Evolutionary conservation across 2,113 vertebrate genomes (phyloP), one percentile per base, ranked within the genome.

Genomic region (Gymnarchus niloticus): DNA sequence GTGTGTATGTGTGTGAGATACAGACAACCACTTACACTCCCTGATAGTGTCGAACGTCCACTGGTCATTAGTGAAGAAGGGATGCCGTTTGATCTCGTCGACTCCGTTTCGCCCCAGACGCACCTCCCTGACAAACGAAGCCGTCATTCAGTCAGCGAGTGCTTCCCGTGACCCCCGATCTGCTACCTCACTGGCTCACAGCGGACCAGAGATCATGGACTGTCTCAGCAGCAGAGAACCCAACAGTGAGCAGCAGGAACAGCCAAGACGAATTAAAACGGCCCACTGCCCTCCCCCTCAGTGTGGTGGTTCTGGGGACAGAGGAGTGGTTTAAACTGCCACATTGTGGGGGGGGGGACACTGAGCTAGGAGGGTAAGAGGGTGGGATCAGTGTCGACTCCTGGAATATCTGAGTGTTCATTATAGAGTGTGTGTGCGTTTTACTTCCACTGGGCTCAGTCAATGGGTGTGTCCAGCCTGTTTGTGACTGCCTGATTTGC

Each of bases 31-130:
- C 97, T 98, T 96, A 99, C 98, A 97, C 59, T 98, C 96, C 93
- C 98, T 94, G 90, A 99, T 98, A 92, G 94, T 99, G 91, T 97
- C 96, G 94, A 98, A 99, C 88, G 96, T 97, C 98, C 98, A 99
- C 83, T 99, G 97, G 89, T 99, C 96, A 57, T 97, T 99, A 93
- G 96, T 96, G 94, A 99, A 99, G 92, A 99, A 99, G 88, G 94
- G 93, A 85, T 99, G 98, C 86, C 93, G 91, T 90, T 99, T 99
- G 90, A 99, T 98, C 91, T 99, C 98, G 91, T 97, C 97, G 88
- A 99, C 96, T 78, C 96, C 96, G 49, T 93, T 97, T 91, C 96
- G 96, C 85, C 98, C 98, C 89, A 99, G 96, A 84, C 98, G 96
- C 89, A 97, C 97, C 89, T 97, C 95, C 94, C 98, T 99, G 93